Evolutionary conservation across 2,797 vertebrate genomes (phyloP).

Genomic region (Parauchenoglanis ngamensis): DNA sequence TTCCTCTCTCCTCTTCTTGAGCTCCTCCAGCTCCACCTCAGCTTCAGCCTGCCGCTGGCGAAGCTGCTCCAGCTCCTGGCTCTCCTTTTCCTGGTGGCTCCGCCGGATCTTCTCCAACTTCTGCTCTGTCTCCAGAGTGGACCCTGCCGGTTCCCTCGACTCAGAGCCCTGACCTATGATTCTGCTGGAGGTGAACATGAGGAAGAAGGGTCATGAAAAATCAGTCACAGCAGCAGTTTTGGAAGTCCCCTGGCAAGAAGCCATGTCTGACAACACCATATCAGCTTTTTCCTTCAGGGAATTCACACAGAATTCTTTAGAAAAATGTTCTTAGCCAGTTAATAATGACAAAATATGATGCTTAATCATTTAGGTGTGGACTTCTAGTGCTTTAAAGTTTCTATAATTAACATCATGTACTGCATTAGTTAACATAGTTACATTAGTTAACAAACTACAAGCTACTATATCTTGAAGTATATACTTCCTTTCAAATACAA

Average conservation of each 20-base stretch:
- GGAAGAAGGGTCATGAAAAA: not conserved
- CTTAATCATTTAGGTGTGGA: not conserved
- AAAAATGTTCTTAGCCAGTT: not conserved
- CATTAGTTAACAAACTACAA: not conserved
- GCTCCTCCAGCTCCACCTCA: conserved; percentile 77
- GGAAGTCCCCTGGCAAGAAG: conserved; percentile 44
- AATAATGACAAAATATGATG: not conserved
- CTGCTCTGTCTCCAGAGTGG: conserved; percentile 69
- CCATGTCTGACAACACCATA: conserved; percentile 35
- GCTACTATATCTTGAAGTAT: not conserved
- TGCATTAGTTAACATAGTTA: not conserved
- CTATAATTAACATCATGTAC: not conserved
- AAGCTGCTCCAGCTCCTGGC: conserved; percentile 71
- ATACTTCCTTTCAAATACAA: not conserved
- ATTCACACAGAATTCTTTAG: not conserved
- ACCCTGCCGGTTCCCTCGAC: conserved; percentile 56
- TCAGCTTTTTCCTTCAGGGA: conserved; percentile 23
- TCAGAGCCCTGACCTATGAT: conserved; percentile 44
- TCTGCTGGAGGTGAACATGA: conserved; percentile 45
- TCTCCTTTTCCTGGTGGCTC: conserved; percentile 73
- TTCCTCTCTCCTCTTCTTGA: conserved; percentile 72
- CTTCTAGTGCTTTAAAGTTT: not conserved
- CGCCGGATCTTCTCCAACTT: conserved; percentile 77
- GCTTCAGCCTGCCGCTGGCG: conserved; percentile 68
- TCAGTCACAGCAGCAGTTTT: conserved; percentile 15